Conservation (phyloP, 2,797 vertebrate species). For the Muraenolepis orangiensis region DNA sequence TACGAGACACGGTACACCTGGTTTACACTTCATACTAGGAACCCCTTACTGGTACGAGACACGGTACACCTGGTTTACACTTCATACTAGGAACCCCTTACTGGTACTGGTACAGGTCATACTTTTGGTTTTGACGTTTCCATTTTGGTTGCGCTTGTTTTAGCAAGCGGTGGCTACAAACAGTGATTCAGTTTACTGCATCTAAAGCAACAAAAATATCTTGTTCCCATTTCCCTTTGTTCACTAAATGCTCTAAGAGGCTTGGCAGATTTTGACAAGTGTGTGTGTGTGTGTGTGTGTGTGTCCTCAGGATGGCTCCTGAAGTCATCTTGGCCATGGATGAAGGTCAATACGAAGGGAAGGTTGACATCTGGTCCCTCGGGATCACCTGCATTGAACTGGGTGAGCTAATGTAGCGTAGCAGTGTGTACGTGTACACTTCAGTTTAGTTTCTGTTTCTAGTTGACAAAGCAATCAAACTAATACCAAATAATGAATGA, state of each 20-base stretch:
- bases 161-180: neutral
- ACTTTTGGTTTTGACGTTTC: no score
- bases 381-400: conserved; percentile 97
- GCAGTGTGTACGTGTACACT: no score
- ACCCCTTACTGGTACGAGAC: no score
- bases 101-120: no score
- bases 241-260: conserved; percentile 59
- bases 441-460: neutral
- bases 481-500: neutral
- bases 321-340: conserved; percentile 99
- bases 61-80: no score
- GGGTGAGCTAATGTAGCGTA: conserved; percentile 72
- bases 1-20: no score
- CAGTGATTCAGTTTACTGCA: neutral
- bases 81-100: no score
- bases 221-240: conserved; percentile 38
- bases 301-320: conserved; percentile 89
- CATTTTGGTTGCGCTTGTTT: no score
- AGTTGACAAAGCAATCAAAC: neutral
- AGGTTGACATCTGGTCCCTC: conserved; percentile 95
- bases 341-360: conserved; percentile 95
- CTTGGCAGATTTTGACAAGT: conserved; percentile 63
- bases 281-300: conserved; percentile 39
- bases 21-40: no score
- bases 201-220: conserved; percentile 50